Base-by-base conservation (phyloP, 1,140 invertebrate genomes). In the Calephelis nemesis region DNA sequence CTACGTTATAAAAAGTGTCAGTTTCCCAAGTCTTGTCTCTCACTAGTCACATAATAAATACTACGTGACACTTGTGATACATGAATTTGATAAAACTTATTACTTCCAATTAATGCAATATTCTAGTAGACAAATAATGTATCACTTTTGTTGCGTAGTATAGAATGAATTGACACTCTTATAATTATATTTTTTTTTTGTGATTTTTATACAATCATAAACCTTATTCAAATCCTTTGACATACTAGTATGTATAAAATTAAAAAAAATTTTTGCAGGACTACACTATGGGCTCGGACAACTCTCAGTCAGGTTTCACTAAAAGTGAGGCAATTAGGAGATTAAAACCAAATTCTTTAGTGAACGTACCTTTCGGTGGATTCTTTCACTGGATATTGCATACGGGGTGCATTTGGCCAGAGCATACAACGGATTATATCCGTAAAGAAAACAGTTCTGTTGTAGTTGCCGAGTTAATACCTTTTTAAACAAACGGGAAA, bases 321-420 rank as follows among this genome's bases (percentile, higher is more conserved):
- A 67, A 78, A 74, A 74, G 77, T 76, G 77, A 76, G 73, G 74
- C 73, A 78, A 78, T 78, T 74, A 78, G 72, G 69, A 74, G 69
- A 78, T 78, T 78, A 78, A 60, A 78, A 78, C 74, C 76, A 72
- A 75, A 77, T 75, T 70, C 73, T 72, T 66, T 72, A 72, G 65
- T 76, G 63, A 63, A 60, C 39, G 54, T 60, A 50, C 65, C 49
- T 42, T 48, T 47, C 62, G 13, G 13, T 12, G 15, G n/a, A 47
- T 48, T 47, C 62, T 15, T 48, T 47, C 15, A 48, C 8, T 63
- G 15, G 15, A 63, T 47, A 47, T 30, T 63, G 62, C 47, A 47
- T 47, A 30, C 62, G 62, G 42, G 30, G 13, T 42, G 7, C 40
- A 65, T 49, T 2, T n/a, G n/a, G 39, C 30, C 54, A 45, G 5